Conservation (phyloP, 2,113 vertebrate genomes). For the Dipodomys stephensi region DNA sequence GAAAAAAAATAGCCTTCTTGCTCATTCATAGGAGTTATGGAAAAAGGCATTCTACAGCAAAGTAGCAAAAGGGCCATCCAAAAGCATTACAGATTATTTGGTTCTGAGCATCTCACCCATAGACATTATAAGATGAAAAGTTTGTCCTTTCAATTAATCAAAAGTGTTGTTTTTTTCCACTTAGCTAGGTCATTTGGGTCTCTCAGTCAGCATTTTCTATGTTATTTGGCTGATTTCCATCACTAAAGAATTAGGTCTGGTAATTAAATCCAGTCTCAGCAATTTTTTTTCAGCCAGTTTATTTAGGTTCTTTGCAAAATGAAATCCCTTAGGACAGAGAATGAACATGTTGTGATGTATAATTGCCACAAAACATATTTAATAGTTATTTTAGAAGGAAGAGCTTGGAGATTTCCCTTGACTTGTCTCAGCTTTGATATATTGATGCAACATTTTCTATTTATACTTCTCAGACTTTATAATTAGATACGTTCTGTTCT, state of each 20-base stretch:
- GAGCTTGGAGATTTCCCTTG: neutral
- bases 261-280: constrained; percentile 60
- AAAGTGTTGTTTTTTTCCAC: constrained; percentile 70
- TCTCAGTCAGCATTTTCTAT: constrained; percentile 37
- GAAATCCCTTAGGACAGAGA: constrained; percentile 11
- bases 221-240: constrained; percentile 62
- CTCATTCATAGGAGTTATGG: neutral
- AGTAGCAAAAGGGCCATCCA: neutral
- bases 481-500: constrained; percentile 42
- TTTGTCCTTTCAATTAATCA: constrained; percentile 68
- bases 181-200: constrained; percentile 43
- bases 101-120: neutral
- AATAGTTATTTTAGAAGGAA: constrained; percentile 44
- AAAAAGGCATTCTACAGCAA: neutral
- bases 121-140: constrained; percentile 56
- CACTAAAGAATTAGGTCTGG: constrained; percentile 62
- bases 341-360: neutral
- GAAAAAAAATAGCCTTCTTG: neutral
- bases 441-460: neutral
- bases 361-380: constrained; percentile 30
- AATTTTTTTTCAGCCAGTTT: constrained; percentile 36
- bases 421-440: neutral
- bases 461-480: constrained; percentile 14
- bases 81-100: constrained; percentile 9
- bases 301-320: constrained; percentile 57